A percentile compares a stretch with the other conserved stretches of the same genome.
phyloP scores from a whole-genome alignment of 2,888 invertebrate species.

The Melanophora roralis region DNA sequence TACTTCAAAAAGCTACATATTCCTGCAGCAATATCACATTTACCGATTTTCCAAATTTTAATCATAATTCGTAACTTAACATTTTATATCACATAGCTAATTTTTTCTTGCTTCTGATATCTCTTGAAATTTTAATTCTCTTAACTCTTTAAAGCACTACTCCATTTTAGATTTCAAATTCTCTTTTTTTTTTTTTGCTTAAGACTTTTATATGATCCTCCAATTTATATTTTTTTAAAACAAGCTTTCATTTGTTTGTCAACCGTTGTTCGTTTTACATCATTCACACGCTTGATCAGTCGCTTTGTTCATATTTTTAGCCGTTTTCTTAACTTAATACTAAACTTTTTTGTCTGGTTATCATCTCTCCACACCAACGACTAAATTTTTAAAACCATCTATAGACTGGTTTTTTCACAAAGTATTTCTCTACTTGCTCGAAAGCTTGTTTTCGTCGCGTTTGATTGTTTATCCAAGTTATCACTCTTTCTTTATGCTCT shows the following conservation, averaged over 20 bases:
- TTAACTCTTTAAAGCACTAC: background rate
- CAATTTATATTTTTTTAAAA: slow-evolving; percentile 28
- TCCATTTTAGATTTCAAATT: background rate
- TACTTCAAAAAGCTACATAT: slow-evolving; percentile 12
- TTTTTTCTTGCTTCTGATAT: background rate
- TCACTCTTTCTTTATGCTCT: slow-evolving; percentile 1
- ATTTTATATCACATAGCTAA: background rate
- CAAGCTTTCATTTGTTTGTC: slow-evolving; percentile 53
- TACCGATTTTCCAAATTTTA: background rate
- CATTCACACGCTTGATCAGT: slow-evolving; percentile 41
- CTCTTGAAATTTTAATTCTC: background rate
- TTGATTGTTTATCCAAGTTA: background rate
- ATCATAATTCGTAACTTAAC: background rate
- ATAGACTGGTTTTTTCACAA: slow-evolving; percentile 50
- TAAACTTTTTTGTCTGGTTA: slow-evolving; percentile 47
- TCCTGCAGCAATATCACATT: background rate
- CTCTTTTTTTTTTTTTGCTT: background rate
- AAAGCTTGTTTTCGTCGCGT: slow-evolving; percentile 28
- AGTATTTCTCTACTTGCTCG: background rate
- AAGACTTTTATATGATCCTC: background rate
- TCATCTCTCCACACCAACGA: slow-evolving; percentile 52
- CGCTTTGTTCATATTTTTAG: slow-evolving; percentile 17
- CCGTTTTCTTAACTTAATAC: slow-evolving; percentile 28
- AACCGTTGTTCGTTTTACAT: slow-evolving; percentile 35
- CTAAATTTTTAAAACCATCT: slow-evolving; percentile 50